These are phyloP conservation scores for Cecidostiba fungosa DNA, from an alignment of 2,888 invertebrate species.

Conservation along the genomic window DNA sequence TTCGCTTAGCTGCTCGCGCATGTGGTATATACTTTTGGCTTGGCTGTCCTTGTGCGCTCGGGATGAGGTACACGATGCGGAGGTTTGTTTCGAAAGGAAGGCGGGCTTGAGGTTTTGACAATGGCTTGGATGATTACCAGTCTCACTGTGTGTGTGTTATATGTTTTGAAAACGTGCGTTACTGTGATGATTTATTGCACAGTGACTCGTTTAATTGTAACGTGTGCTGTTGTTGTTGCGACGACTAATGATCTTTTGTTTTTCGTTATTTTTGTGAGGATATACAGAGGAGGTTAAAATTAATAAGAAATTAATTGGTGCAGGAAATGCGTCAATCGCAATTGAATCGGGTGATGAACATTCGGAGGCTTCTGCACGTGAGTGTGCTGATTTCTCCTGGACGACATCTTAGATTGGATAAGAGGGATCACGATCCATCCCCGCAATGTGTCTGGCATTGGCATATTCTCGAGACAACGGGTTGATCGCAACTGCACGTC, in stretches of 20 bases:
- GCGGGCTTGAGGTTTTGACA: neutral
- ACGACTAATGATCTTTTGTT: neutral
- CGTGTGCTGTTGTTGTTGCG: neutral
- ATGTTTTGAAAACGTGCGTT: neutral
- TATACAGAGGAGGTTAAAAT: too few species aligned
- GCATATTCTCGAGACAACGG: neutral
- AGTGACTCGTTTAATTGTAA: too few species aligned
- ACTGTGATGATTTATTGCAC: too few species aligned
- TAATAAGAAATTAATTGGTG: too few species aligned
- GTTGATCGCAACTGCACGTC: neutral
- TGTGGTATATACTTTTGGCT: neutral
- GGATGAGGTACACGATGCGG: neutral
- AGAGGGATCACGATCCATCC: neutral
- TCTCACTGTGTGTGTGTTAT: neutral
- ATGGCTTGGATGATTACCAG: neutral
- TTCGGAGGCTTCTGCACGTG: neutral
- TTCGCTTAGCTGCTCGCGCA: constrained; percentile 2
- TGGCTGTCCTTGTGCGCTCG: neutral
- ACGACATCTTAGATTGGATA: constrained; percentile 9
- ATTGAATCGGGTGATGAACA: neutral
- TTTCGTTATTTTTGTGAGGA: too few species aligned
- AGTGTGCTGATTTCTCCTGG: neutral
- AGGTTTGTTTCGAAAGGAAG: neutral
- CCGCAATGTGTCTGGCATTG: neutral
- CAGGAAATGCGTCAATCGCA: neutral